Evolutionary conservation across 2,888 invertebrate genomes (phyloP), one percentile per base, ranked within the genome.

Genomic region (Gnatocerus cornutus): DNA sequence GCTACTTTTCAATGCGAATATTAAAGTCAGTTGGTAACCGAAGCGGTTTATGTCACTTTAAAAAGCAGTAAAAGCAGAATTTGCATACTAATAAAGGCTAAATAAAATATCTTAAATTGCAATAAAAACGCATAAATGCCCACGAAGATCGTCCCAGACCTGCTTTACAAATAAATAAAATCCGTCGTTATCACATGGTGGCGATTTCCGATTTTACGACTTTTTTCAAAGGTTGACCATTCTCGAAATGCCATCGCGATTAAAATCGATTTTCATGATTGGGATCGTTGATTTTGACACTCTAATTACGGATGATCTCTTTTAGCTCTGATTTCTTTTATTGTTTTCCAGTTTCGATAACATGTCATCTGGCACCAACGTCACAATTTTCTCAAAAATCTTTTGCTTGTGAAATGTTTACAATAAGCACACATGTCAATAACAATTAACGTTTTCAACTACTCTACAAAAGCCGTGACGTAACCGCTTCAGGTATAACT

Each of bases 381-480:
- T 56, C 56, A 56, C 10, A 7, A 0, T 37, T 33, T 13, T 16
- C 43, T 56, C 39, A 41, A 41, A 41, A 41, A 41, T n/a, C 33
- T 33, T 29, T 29, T 7, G 33, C 9, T 33, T 33, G n/a, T 33
- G 33, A 33, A 33, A 33, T 33, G 33, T 33, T 33, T 33, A 33
- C 33, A n/a, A 33, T 33, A 7, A 33, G n/a, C 13, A 65, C 58
- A 65, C 50, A 58, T 65, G 65, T 29, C 66, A 67, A 52, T 67
- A 52, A 45, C 66, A 67, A 64, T 65, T 56, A 48, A 33, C 29
- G 33, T 13, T 46, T 48, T 10, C 43, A 41, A 41, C 16, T 37
- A 48, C 12, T 29, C 13, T 41, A 66, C 58, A 66, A 67, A 66
- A 59, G 56, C 59, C 14, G 27, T 67, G 66, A 67, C 66, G 66